These are phyloP conservation scores for Porites evermanni DNA, from an alignment of 92 coral and sea anemone genomes.

Conservation along the genomic window DNA sequence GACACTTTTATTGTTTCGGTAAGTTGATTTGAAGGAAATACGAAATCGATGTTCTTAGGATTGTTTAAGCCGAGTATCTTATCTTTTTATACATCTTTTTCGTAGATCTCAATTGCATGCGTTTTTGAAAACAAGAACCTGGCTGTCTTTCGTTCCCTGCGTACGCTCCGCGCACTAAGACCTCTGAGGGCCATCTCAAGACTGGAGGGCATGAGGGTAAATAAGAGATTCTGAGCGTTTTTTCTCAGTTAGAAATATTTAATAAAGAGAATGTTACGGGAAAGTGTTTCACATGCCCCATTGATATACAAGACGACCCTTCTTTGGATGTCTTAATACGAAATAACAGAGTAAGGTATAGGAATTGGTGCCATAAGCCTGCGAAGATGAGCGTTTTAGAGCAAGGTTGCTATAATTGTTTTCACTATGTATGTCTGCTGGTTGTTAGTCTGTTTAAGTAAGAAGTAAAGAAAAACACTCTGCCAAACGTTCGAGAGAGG, in stretches of 20 bases:
- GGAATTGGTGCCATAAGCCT: too few relatives aligned
- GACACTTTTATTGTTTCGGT: conserved; percentile 91
- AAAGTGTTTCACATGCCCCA: too few relatives aligned
- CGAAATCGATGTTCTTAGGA: neutral
- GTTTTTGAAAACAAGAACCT: conserved; percentile 76
- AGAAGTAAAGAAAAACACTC: too few relatives aligned
- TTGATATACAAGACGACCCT: too few relatives aligned
- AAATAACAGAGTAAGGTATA: too few relatives aligned
- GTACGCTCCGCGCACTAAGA: conserved; percentile 89
- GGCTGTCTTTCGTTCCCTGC: conserved; percentile 89
- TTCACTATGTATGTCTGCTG: too few relatives aligned
- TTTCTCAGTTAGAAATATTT: too few relatives aligned
- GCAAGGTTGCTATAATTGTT: too few relatives aligned
- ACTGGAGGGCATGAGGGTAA: conserved; percentile 93
- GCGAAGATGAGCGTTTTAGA: too few relatives aligned
- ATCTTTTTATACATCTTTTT: neutral
- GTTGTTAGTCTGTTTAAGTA: too few relatives aligned
- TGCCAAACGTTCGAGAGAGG: too few relatives aligned
- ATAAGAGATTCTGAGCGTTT: neutral
- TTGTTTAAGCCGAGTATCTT: neutral
- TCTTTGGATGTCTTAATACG: too few relatives aligned
- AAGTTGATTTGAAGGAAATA: conserved; percentile 17
- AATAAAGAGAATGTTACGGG: neutral
- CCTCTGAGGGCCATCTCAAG: conserved; percentile 93
- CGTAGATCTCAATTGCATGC: conserved; percentile 79